Base-by-base conservation (phyloP, 2,888 invertebrate genomes). In the Platycnemis pennipes region DNA sequence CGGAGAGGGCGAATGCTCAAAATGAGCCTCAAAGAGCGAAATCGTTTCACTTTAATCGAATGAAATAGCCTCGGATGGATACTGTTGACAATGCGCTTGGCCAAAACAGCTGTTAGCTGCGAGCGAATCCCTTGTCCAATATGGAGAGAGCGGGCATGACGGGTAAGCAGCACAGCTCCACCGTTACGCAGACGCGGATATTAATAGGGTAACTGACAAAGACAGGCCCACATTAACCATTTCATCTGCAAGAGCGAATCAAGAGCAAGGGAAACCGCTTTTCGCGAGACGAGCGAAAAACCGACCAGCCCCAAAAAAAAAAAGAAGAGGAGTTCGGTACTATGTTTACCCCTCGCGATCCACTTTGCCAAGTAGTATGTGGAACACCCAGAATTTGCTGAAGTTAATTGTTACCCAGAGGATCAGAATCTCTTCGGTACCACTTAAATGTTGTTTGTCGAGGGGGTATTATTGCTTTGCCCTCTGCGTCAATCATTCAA, bases 41-140 rank as follows among this genome's bases (percentile, higher is more conserved):
- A 91, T 63, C 91, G 91, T 91, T 91, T 91, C 91, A 63, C 91
- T 91, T 91, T 91, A 91, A 91, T 91, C 91, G 91, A 91, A 91
- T 91, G 63, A 91, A 91, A 91, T 88, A 88, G 49, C 88, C 88
- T 49, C 88, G 88, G 49, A 53, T 63, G 63, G 91, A 37, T 63
- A 69, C 91, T 91, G 91, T 91, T 91, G 91, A 91, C 91, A 91
- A 91, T 91, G 45, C 91, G 44, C 77, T 13, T 0, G 16, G 69
- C 91, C 63, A 56, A 91, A 91, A 91, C 91, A 91, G 63, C 91
- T 63, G 91, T 63, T 56, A n/a, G 91, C 63, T n/a, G 63, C 44
- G 63, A 63, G 44, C n/a, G 91, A 91, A 91, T 91, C 91, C 44
- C 63, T 42, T 44, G 63, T 44, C 63, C 91, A 69, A 91, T 91